These are phyloP conservation scores for Lates japonicus DNA, from an alignment of 2,797 vertebrate species.

Conservation along the genomic window DNA sequence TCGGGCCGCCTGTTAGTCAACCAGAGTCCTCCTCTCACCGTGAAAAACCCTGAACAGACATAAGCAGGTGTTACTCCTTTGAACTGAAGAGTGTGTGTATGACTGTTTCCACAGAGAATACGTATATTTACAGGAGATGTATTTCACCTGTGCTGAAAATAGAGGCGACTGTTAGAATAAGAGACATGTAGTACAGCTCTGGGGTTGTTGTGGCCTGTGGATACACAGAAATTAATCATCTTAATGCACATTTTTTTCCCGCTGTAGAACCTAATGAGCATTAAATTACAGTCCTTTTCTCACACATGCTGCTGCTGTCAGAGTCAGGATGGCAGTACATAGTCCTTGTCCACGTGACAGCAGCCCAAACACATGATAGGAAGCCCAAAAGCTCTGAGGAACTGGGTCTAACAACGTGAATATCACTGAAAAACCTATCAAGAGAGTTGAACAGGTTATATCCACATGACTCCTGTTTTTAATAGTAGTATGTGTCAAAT, in stretches of 20 bases:
- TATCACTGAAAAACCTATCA: slow-evolving; percentile 85
- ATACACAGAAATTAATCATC: slow-evolving; percentile 16
- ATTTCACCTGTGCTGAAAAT: slow-evolving; percentile 82
- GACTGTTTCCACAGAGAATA: background rate
- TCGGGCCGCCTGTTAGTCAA: slow-evolving; percentile 62
- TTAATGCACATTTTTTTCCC: background rate
- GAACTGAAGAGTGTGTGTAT: slow-evolving; percentile 1
- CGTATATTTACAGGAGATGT: background rate
- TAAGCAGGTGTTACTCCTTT: slow-evolving; percentile 43
- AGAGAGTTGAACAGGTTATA: background rate
- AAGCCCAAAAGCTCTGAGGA: slow-evolving; percentile 77
- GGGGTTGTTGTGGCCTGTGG: slow-evolving; percentile 84
- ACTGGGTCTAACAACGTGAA: slow-evolving; percentile 83
- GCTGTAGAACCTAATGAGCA: background rate
- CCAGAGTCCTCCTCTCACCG: slow-evolving; percentile 79
- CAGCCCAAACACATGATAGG: slow-evolving; percentile 84
- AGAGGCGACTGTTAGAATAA: slow-evolving; percentile 76
- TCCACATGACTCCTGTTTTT: background rate
- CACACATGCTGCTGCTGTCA: slow-evolving; percentile 87
- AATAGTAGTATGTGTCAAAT: too few species aligned
- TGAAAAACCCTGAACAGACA: slow-evolving; percentile 79
- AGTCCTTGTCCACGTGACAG: slow-evolving; percentile 86
- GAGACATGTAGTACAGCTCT: slow-evolving; percentile 85
- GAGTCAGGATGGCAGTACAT: slow-evolving; percentile 82
- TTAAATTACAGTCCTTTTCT: slow-evolving; percentile 31